Percentiles rank a stretch among this genome's conserved stretches.
Conservation (phyloP, 1,140 invertebrate species). For the Scaptomyza pallida region DNA sequence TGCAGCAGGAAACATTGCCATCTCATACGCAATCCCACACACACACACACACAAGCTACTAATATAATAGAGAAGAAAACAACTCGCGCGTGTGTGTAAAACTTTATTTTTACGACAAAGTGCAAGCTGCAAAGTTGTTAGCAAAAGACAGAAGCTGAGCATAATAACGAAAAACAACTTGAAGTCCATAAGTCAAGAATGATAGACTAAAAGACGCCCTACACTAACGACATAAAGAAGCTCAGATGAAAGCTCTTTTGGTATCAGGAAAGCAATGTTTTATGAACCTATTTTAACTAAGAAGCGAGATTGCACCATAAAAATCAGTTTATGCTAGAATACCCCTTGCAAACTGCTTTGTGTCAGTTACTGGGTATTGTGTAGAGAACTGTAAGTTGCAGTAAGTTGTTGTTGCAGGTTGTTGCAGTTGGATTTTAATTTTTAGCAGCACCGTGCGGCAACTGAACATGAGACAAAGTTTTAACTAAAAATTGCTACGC, state of each 20-base stretch:
- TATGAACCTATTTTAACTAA: too few relatives aligned
- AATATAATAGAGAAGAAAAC: constrained; percentile 72
- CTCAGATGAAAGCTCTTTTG: too few relatives aligned
- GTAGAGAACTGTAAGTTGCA: constrained; percentile 13
- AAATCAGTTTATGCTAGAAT: too few relatives aligned
- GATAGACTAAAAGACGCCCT: constrained; percentile 9
- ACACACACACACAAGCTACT: constrained; percentile 40
- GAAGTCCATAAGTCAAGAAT: neutral
- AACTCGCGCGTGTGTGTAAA: constrained; percentile 75
- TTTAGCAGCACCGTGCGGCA: constrained; percentile 50
- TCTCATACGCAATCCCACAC: constrained; percentile 25
- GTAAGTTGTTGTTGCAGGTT: constrained; percentile 33
- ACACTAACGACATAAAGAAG: neutral
- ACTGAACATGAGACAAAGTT: constrained; percentile 65
- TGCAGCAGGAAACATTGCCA: constrained; percentile 39
- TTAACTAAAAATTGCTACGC: constrained; percentile 66
- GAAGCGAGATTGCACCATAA: too few relatives aligned
- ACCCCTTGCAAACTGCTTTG: neutral
- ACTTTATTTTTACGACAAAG: constrained; percentile 81
- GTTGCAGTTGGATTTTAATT: constrained; percentile 79
- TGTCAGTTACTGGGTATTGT: constrained; percentile 13
- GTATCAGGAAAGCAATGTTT: too few relatives aligned
- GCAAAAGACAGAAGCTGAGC: constrained; percentile 59
- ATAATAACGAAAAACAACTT: constrained; percentile 34
- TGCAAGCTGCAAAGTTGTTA: constrained; percentile 78